Evolutionary conservation across 2,888 invertebrate genomes (phyloP), one percentile per base, ranked within the genome.

Genomic region (Cotesia congregata): DNA sequence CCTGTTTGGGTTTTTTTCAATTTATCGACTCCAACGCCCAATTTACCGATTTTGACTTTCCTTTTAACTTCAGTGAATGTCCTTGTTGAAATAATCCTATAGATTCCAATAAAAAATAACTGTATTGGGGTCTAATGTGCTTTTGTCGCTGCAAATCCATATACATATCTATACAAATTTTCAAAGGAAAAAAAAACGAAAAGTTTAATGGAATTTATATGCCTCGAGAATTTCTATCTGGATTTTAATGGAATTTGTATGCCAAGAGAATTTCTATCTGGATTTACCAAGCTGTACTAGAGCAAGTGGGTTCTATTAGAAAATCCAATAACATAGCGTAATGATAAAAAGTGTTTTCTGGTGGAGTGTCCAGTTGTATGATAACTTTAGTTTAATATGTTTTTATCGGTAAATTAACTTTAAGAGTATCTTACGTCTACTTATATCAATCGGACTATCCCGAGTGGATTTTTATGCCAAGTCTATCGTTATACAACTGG

Each of bases 31-130:
- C 75, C 74, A n/a, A 79, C 38, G n/a, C 77, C 77, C 9, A 79
- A 20, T 20, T 74, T 64, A 50, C 67, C 60, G 12, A 79, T 72
- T 17, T 80, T 71, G 59, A 80, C 69, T 67, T 75, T 61, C 1
- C 76, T 76, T 77, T 71, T 80, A 1, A 80, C 68, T 9, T 76
- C 72, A 12, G 17, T n/a, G n/a, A n/a, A n/a, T n/a, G n/a, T 20
- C 50, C 50, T 1, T 50, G 50, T 50, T 50, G 50, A 12, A 50
- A 50, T 50, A 50, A 50, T 50, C 12, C 50, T 50, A 50, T 50
- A 50, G 1, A 50, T 50, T 50, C 50, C 9, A 50, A 50, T 12
- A 50, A 50, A 12, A 50, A 7, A 9, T 50, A 50, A 12, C 2
- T 50, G 50, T 50, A 20, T 50, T 50, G 9, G 9, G 9, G 12